phyloP scores from a whole-genome alignment of 2,113 vertebrate genomes.

The Etia nguti region DNA sequence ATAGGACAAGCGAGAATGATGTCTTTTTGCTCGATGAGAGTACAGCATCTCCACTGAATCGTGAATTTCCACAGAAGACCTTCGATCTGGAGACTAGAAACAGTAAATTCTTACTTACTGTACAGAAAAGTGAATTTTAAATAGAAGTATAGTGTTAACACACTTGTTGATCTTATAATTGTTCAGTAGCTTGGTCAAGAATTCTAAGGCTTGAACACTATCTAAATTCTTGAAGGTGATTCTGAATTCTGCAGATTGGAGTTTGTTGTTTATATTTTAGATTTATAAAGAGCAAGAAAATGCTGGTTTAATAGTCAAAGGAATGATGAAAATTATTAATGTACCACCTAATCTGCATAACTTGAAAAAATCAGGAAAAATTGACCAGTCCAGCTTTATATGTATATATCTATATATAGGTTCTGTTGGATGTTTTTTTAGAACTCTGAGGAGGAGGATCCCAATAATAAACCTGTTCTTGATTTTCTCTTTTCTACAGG shows the following conservation, averaged over 20 bases:
- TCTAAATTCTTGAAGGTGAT: not conserved
- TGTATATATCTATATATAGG: not conserved
- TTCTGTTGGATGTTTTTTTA: too few species aligned
- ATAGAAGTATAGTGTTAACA: not conserved
- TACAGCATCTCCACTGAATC: not conserved
- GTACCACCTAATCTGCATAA: not conserved
- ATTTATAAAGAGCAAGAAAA: not conserved
- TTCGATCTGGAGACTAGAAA: not conserved
- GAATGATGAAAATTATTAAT: not conserved
- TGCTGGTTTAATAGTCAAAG: not conserved
- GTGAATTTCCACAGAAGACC: not conserved
- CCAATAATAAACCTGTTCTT: not conserved
- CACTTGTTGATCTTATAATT: not conserved
- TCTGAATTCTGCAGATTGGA: not conserved
- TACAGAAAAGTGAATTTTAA: not conserved
- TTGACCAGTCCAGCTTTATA: not conserved
- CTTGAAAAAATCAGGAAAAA: not conserved
- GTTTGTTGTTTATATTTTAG: not conserved
- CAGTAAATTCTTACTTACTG: not conserved
- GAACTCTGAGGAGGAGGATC: too few species aligned
- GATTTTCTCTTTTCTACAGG: slow-evolving; percentile 36
- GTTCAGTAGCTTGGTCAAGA: not conserved
- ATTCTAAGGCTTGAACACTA: not conserved
- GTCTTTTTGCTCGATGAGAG: slow-evolving; percentile 63
- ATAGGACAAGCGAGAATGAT: slow-evolving; percentile 54